Conservation (phyloP, 2,113 vertebrate species). For the Pseudorasbora parva region DNA sequence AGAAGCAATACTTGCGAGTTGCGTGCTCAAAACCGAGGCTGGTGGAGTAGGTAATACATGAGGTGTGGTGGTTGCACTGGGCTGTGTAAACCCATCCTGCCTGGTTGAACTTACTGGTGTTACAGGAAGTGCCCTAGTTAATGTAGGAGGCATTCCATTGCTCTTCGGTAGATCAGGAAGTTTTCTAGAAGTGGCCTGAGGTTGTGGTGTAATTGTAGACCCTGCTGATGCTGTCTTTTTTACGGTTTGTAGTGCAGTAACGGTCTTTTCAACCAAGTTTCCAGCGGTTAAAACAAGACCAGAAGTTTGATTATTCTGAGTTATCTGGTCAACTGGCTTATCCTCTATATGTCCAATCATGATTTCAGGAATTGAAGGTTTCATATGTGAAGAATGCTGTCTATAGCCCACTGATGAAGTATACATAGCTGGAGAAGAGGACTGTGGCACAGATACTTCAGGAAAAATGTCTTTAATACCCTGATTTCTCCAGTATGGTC, state of each 20-base stretch:
- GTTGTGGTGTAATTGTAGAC: constrained; percentile 59
- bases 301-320: constrained; percentile 70
- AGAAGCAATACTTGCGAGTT: constrained; percentile 6
- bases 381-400: constrained; percentile 53
- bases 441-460: neutral
- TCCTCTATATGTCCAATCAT: constrained; percentile 70
- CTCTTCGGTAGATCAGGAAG: constrained; percentile 50
- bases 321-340: constrained; percentile 64
- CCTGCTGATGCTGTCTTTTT: neutral
- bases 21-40: constrained; percentile 22
- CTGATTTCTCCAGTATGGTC: constrained; percentile 76
- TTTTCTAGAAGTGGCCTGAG: constrained; percentile 48
- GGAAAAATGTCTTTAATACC: constrained; percentile 54
- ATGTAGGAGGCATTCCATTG: constrained; percentile 46
- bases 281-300: constrained; percentile 75
- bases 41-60: constrained; percentile 42
- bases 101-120: constrained; percentile 22
- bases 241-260: neutral
- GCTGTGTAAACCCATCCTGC: neutral
- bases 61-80: constrained; percentile 8
- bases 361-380: constrained; percentile 68
- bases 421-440: constrained; percentile 28
- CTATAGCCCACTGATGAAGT: constrained; percentile 62
- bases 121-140: constrained; percentile 60
- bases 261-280: constrained; percentile 70